Evolutionary conservation across 2,888 invertebrate genomes (phyloP).

Genomic region (Euzophera pinguis): DNA sequence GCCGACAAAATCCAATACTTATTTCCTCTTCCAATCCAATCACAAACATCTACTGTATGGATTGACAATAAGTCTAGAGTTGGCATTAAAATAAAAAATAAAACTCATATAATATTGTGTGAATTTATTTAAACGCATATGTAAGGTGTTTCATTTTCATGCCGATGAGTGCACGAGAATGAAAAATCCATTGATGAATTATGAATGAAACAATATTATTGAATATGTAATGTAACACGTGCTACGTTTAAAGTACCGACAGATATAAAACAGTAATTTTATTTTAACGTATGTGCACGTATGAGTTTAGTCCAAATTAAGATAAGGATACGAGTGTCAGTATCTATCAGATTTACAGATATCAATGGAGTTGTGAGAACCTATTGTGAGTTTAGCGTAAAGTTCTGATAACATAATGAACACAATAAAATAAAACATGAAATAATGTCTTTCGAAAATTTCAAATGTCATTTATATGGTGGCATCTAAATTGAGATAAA

Average conservation of each 20-base stretch:
- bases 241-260: not conserved
- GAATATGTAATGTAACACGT: not conserved
- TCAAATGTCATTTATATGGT: not conserved
- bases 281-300: not conserved
- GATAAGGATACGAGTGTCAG: not conserved
- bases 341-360: constrained; percentile 1
- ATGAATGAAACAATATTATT: not conserved
- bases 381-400: constrained; percentile 7
- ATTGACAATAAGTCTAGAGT: too few species aligned
- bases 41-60: not conserved
- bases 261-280: not conserved
- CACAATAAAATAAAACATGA: not conserved
- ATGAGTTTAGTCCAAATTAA: not conserved
- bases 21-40: not conserved
- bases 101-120: too few species aligned
- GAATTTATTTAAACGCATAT: too few species aligned
- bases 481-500: not conserved
- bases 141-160: too few species aligned
- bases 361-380: constrained; percentile 4
- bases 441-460: not conserved
- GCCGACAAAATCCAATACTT: not conserved
- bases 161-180: not conserved
- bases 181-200: not conserved
- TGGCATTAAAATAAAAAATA: too few species aligned
- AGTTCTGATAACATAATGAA: not conserved